Conservation (phyloP, 2,797 vertebrate species). For the Lateolabrax maculatus region DNA sequence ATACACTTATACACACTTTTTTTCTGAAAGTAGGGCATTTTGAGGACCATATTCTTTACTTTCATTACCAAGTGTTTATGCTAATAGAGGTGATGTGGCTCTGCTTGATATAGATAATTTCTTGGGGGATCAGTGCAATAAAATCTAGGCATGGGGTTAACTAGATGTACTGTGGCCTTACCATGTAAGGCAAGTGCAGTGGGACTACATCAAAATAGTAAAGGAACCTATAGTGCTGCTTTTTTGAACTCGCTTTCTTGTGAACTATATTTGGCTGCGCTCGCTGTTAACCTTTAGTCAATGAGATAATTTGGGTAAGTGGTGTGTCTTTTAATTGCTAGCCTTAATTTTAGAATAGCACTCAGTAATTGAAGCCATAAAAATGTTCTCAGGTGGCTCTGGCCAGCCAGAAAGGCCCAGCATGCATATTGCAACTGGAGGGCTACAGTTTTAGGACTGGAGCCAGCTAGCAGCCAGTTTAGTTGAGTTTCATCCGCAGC, state of each 20-base stretch:
- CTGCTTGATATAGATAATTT: constrained; percentile 68
- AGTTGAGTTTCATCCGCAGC: constrained; percentile 1
- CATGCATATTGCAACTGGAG: constrained; percentile 29
- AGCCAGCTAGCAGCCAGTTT: constrained; percentile 10
- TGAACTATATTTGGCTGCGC: constrained; percentile 66
- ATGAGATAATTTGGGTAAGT: constrained; percentile 77
- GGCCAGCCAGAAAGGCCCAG: constrained; percentile 47
- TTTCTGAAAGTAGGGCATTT: constrained; percentile 53
- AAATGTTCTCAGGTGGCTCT: constrained; percentile 65
- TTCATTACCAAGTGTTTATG: constrained; percentile 61
- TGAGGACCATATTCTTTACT: constrained; percentile 39
- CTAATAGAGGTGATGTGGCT: constrained; percentile 66
- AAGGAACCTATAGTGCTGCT: constrained; percentile 43
- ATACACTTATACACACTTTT: not conserved
- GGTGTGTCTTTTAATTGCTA: constrained; percentile 74
- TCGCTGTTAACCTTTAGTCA: constrained; percentile 76
- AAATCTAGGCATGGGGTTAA: constrained; percentile 67
- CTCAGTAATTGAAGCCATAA: constrained; percentile 70
- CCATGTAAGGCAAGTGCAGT: constrained; percentile 58
- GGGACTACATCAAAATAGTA: constrained; percentile 44
- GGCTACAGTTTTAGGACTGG: constrained; percentile 29
- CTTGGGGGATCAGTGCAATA: constrained; percentile 66
- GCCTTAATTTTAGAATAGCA: constrained; percentile 78
- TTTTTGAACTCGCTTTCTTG: constrained; percentile 48
- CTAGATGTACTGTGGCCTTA: constrained; percentile 52